Evolutionary conservation across 2,113 vertebrate genomes (phyloP).

Genomic region (Chinchilla lanigera): DNA sequence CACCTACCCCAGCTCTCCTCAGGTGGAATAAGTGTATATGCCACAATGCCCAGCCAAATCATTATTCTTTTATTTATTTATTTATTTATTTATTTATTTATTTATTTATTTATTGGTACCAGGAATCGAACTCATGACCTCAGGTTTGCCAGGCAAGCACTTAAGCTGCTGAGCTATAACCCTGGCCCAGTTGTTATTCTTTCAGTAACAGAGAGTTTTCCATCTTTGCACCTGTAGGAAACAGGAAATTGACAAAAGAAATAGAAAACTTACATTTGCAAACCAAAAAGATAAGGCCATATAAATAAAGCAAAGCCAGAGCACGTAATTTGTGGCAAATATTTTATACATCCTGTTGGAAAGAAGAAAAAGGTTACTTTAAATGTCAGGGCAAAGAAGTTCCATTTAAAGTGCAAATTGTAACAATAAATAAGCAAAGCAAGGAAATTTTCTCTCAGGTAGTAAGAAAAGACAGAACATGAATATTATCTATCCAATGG

Average conservation of each 20-base stretch:
- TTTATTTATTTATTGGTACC: too few species aligned
- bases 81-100: too few species aligned
- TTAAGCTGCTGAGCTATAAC: too few species aligned
- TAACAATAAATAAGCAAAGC: background rate
- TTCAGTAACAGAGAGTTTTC: background rate
- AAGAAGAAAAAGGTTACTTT: background rate
- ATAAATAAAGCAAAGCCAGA: background rate
- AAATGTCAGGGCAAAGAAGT: background rate
- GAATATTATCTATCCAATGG: background rate
- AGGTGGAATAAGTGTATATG: background rate
- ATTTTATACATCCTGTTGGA: background rate
- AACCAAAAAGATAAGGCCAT: background rate
- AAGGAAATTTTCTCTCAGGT: background rate
- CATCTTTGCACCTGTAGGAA: background rate
- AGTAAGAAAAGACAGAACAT: background rate
- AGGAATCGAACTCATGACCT: too few species aligned
- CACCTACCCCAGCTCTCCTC: background rate
- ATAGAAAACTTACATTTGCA: background rate
- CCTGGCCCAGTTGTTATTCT: too few species aligned
- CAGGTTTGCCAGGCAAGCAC: too few species aligned
- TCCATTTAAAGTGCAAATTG: background rate
- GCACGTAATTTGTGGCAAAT: background rate
- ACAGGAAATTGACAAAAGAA: background rate
- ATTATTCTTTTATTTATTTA: background rate
- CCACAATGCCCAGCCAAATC: fast-evolving